Evolutionary conservation across 2,888 invertebrate genomes (phyloP).

Genomic region (Caenorhabditis wallacei): DNA sequence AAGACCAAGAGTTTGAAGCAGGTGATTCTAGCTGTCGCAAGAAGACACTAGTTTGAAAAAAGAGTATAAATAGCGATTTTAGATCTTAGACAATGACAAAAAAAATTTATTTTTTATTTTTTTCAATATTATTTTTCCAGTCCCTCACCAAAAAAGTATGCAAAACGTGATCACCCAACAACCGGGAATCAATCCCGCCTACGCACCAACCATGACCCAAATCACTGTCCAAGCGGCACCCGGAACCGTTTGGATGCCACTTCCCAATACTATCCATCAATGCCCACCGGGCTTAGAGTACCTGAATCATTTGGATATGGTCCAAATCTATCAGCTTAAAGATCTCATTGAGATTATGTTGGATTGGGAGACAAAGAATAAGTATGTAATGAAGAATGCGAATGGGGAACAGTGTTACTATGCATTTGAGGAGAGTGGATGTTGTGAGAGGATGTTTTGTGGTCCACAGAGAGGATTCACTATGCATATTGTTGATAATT

Average conservation of each 20-base stretch:
- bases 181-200: no score
- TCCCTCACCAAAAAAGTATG: neutral
- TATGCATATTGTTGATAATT: slow-evolving; percentile 84
- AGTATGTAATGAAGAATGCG: slow-evolving; percentile 72
- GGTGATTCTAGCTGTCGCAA: no score
- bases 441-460: slow-evolving; percentile 84
- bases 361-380: slow-evolving; percentile 75
- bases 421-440: slow-evolving; percentile 83
- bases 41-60: no score
- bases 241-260: slow-evolving; percentile 66
- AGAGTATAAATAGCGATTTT: no score
- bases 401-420: slow-evolving; percentile 73
- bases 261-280: slow-evolving; percentile 64
- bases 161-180: no score
- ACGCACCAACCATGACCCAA: no score
- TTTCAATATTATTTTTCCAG: no score
- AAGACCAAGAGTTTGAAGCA: no score
- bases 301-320: slow-evolving; percentile 55
- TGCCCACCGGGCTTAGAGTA: slow-evolving; percentile 69
- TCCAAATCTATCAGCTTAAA: slow-evolving; percentile 64
- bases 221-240: slow-evolving; percentile 16
- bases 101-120: no score
- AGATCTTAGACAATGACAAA: no score
- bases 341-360: slow-evolving; percentile 72
- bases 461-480: slow-evolving; percentile 83